Base-by-base conservation (phyloP, 2,888 invertebrate species). In the Atrina japonica region DNA sequence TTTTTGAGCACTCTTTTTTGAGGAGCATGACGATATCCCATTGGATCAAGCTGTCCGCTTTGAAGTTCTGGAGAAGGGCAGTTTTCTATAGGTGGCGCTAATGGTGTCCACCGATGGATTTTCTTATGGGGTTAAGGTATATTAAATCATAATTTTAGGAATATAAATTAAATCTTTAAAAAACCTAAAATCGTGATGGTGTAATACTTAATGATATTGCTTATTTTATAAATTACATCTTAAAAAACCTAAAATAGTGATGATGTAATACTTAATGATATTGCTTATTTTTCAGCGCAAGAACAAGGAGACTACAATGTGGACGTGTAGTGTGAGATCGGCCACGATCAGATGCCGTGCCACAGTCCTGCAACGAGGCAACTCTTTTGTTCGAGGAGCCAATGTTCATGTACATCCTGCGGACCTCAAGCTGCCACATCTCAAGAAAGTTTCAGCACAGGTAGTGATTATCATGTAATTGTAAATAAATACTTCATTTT, bases 261-360 rank as follows among this genome's bases (percentile, higher is more conserved):
- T 49, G 23, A 29, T 27, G 25, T 2, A 14, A 53, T 29, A 11
- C 1, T 21, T 30, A 11, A 40, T 30, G 6, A 30, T 30, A 18
- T 40, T 56, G 9, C 6, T 55, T 23, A 5, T 43, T 40, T 59
- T 59, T 30, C 45, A 61, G 61, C 29, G 16, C 18, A n/a, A 41
- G 21, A 61, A 61, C 61, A 61, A 61, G 61, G 35, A 40, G n/a
- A 27, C 63, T 3, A 64, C 63, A 23, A 35, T 52, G 25, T 64
- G 63, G 52, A 50, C 25, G n/a, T 64, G 53, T 29, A 52, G 63
- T 52, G 27, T 64, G 14, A 18, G 40, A 18, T 63, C 52, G 41
- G 21, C 35, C 9, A 50, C 11, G n/a, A 11, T 52, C 21, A n/a
- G 50, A 18, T 63, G 63, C 25, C 63, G 21, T 18, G 63, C 52